phyloP scores from a whole-genome alignment of 1,140 invertebrate genomes.

The Megalopta genalis region DNA sequence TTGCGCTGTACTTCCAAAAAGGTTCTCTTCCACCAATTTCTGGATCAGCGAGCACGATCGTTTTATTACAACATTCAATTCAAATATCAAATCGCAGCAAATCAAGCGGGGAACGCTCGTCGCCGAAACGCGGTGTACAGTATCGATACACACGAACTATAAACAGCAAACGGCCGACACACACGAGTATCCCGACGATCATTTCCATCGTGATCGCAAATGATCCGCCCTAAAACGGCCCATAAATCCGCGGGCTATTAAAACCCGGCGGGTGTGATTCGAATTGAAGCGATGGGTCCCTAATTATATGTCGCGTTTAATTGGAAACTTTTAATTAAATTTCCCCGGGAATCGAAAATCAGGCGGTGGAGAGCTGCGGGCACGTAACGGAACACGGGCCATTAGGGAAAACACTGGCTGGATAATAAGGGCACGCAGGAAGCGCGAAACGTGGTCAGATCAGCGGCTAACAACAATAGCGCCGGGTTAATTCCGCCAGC shows the following conservation, averaged over 20 bases:
- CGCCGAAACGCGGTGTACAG: neutral
- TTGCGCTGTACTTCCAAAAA: no score
- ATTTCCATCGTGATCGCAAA: conserved; percentile 7
- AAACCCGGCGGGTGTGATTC: neutral
- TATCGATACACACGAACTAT: neutral
- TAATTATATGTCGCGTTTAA: conserved; percentile 46
- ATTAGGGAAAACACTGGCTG: conserved; percentile 25
- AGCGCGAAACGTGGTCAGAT: conserved; percentile 30
- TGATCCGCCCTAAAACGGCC: conserved; percentile 19
- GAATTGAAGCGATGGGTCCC: conserved; percentile 22
- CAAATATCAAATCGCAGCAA: neutral
- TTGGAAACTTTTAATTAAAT: conserved; percentile 40
- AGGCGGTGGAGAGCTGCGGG: conserved; percentile 1
- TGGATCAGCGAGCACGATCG: no score
- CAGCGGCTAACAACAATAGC: conserved; percentile 34
- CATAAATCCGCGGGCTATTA: conserved; percentile 37
- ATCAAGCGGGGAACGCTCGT: neutral
- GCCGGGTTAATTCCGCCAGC: conserved; percentile 36
- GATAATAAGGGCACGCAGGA: conserved; percentile 36
- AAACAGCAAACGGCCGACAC: neutral
- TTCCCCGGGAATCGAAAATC: conserved; percentile 3
- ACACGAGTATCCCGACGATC: conserved; percentile 1
- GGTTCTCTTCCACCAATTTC: no score
- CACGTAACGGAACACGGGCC: conserved; percentile 15
- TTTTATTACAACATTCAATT: neutral